Conservation (phyloP, 2,888 invertebrate species). For the Eudemis profundana region DNA sequence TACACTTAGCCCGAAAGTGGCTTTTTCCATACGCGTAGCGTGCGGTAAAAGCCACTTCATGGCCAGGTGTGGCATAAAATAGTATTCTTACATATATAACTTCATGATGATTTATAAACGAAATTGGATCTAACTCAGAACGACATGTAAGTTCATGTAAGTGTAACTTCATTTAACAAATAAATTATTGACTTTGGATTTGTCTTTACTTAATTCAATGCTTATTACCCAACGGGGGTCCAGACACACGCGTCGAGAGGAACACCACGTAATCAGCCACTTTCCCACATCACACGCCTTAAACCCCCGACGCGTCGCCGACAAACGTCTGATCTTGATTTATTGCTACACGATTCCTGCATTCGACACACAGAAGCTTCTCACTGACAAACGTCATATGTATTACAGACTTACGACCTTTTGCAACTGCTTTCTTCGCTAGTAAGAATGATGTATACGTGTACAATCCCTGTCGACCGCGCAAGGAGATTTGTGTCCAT, state of each 20-base stretch:
- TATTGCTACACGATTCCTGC: constrained; percentile 21
- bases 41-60: too few species aligned
- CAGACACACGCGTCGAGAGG: neutral
- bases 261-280: constrained; percentile 9
- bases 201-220: too few species aligned
- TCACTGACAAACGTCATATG: neutral
- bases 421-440: neutral
- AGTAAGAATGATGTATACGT: neutral
- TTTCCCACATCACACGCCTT: neutral
- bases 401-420: neutral
- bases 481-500: constrained; percentile 34
- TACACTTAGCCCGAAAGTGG: too few species aligned
- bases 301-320: constrained; percentile 8
- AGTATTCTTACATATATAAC: too few species aligned
- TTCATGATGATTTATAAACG: too few species aligned
- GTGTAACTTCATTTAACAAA: too few species aligned
- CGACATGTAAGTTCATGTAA: too few species aligned
- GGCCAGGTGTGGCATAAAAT: too few species aligned
- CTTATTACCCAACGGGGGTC: neutral
- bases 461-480: neutral
- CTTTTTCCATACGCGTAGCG: too few species aligned
- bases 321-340: constrained; percentile 39
- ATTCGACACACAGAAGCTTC: constrained; percentile 6
- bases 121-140: too few species aligned
- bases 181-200: too few species aligned